Base-by-base conservation (phyloP, 1,140 invertebrate genomes). In the Stenopsyche tienmushanensis region DNA sequence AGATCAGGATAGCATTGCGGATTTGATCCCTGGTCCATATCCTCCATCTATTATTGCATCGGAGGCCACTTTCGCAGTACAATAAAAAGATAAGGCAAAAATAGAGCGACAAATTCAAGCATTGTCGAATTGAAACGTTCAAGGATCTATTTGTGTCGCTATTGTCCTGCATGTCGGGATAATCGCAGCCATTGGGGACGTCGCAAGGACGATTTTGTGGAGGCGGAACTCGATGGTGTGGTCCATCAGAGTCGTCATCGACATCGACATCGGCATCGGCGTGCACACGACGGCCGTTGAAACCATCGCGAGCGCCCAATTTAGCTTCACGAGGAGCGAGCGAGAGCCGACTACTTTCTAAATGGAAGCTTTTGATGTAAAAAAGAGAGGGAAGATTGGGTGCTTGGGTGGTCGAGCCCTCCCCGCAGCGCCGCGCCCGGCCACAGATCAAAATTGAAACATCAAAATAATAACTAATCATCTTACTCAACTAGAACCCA, bases 391-490 rank as follows among this genome's bases (percentile, higher is more conserved):
- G 39, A 18, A 39, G 17, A 58, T 2, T 8, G 1, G n/a, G 24
- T 24, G 55, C 62, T 45, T 64, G 66, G 66, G 66, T 68, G 66
- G 66, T 64, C 66, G 44, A 3, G 53, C 66, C 55, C 59, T 21
- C 65, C 44, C 65, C 60, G 3, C 45, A n/a, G 45, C 24, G 20
- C 15, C 13, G 5, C 29, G 5, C 24, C 49, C 62, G 44, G 8
- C 45, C 53, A 54, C 55, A 39, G 42, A 60, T 54, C 59, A 60
- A 70, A 70, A 70, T 70, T 70, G 68, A 70, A 70, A 70, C 68
- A 70, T 70, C 68, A 70, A 70, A 70, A 70, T 64, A 70, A 70
- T 70, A 70, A 70, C 68, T 70, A 70, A 70, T 70, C 68, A 70
- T 66, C 60, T 64, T 66, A 60, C 68, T 64, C 68, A 70, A 70